These are phyloP conservation scores for Oxystoma pomonae DNA, from an alignment of 2,888 invertebrate genomes.

Conservation along the genomic window DNA sequence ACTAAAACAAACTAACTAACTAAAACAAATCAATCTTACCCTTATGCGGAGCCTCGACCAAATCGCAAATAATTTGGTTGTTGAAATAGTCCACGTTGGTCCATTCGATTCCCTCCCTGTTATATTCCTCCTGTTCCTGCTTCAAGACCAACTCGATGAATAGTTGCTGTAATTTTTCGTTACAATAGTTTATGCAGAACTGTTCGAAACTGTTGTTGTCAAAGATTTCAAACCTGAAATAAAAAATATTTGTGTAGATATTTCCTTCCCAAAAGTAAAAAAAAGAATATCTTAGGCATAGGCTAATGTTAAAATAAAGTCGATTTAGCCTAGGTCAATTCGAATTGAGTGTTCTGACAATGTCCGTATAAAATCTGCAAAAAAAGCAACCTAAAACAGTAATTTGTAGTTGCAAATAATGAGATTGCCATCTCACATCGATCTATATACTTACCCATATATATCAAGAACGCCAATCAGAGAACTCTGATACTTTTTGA, in stretches of 20 bases:
- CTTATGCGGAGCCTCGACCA: constrained; percentile 90
- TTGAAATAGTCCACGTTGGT: constrained; percentile 94
- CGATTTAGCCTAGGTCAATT: too few relatives aligned
- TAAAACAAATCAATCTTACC: constrained; percentile 49
- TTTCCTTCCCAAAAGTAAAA: too few relatives aligned
- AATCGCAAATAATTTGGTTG: constrained; percentile 92
- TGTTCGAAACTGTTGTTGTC: constrained; percentile 97
- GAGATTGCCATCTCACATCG: too few relatives aligned
- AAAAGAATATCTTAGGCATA: too few relatives aligned
- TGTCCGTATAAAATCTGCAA: too few relatives aligned
- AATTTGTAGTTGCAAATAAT: too few relatives aligned
- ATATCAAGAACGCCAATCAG: constrained; percentile 96
- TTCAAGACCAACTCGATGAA: constrained; percentile 97
- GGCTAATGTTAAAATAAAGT: too few relatives aligned
- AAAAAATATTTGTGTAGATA: too few relatives aligned
- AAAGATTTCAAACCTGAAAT: constrained; percentile 83
- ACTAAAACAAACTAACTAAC: background rate
- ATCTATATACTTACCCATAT: constrained; percentile 74
- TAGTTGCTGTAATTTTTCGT: constrained; percentile 95
- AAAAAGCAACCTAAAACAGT: too few relatives aligned
- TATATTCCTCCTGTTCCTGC: constrained; percentile 97
- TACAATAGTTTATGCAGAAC: constrained; percentile 98
- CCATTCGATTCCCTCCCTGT: constrained; percentile 94
- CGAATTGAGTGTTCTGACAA: too few relatives aligned
- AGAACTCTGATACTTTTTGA: constrained; percentile 63